Evolutionary conservation across 1,140 invertebrate genomes (phyloP).

Genomic region (Ostrea edulis): DNA sequence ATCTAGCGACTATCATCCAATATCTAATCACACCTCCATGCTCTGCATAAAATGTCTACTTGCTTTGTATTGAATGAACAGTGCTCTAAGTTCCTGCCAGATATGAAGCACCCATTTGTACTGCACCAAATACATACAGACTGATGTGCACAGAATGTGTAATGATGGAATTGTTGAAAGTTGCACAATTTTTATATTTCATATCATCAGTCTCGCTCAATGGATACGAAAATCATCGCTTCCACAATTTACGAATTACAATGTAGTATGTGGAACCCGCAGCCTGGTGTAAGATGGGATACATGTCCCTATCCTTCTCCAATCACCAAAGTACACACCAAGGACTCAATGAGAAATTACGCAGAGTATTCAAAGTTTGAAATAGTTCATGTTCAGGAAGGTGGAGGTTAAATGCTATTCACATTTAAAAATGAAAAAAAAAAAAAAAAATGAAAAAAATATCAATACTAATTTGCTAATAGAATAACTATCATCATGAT

Average conservation of each 20-base stretch:
- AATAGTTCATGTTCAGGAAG: not conserved
- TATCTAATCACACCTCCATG: conserved; percentile 15
- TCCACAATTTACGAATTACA: no score
- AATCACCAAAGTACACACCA: not conserved
- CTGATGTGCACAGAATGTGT: not conserved
- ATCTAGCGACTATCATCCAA: not conserved
- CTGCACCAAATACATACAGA: not conserved
- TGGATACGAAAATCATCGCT: no score
- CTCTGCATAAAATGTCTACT: conserved; percentile 3
- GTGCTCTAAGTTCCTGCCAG: not conserved
- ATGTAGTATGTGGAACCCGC: no score
- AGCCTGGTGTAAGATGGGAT: not conserved
- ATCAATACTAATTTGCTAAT: not conserved
- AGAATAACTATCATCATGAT: not conserved
- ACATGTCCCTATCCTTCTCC: not conserved
- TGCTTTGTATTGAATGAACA: not conserved
- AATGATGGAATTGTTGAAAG: no score
- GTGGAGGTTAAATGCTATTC: not conserved
- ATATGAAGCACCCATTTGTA: conserved; percentile 6
- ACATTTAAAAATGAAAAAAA: not conserved
- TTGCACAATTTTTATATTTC: no score
- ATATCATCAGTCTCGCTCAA: no score
- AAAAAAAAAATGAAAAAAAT: not conserved
- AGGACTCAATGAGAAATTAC: not conserved
- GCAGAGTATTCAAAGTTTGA: not conserved